Percentiles rank a stretch among this genome's conserved stretches.
phyloP scores from a whole-genome alignment of 2,113 vertebrate species.

The Coreoperca whiteheadi region DNA sequence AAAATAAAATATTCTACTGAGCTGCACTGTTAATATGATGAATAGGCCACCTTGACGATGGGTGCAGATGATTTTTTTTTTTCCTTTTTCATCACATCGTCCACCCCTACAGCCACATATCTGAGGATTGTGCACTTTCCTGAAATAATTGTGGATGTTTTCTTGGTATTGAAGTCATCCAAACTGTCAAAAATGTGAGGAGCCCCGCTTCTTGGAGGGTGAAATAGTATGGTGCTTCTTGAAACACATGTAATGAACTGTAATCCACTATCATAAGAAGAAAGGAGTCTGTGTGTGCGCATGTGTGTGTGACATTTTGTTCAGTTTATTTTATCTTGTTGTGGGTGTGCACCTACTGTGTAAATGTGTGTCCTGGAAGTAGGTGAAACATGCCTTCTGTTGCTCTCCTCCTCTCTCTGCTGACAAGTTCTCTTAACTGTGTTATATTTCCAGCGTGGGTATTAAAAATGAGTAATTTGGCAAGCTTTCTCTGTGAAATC shows the following conservation, averaged over 20 bases:
- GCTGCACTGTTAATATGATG: neutral
- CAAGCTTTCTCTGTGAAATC: constrained; percentile 62
- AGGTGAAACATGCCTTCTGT: constrained; percentile 76
- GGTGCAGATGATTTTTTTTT: neutral
- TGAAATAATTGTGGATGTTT: constrained; percentile 27
- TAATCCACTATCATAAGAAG: constrained; percentile 38
- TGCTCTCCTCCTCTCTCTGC: constrained; percentile 59
- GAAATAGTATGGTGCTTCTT: constrained; percentile 11
- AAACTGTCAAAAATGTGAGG: neutral
- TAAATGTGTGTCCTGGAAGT: constrained; percentile 68
- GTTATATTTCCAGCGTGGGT: constrained; percentile 65
- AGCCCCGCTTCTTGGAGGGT: neutral
- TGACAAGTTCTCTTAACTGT: constrained; percentile 64
- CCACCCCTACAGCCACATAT: neutral
- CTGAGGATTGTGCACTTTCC: constrained; percentile 5
- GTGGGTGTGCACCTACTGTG: constrained; percentile 75
- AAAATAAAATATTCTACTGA: neutral
- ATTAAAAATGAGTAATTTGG: constrained; percentile 71
- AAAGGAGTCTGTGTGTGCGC: constrained; percentile 17
- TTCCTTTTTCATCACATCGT: neutral
- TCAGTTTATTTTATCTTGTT: constrained; percentile 71
- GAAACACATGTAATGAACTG: constrained; percentile 15
- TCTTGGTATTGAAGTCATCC: neutral
- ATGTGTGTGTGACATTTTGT: constrained; percentile 48
- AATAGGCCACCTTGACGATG: neutral